Percentiles rank a stretch among this genome's conserved stretches.
phyloP scores from a whole-genome alignment of 2,888 invertebrate species.

The Celastrina argiolus region DNA sequence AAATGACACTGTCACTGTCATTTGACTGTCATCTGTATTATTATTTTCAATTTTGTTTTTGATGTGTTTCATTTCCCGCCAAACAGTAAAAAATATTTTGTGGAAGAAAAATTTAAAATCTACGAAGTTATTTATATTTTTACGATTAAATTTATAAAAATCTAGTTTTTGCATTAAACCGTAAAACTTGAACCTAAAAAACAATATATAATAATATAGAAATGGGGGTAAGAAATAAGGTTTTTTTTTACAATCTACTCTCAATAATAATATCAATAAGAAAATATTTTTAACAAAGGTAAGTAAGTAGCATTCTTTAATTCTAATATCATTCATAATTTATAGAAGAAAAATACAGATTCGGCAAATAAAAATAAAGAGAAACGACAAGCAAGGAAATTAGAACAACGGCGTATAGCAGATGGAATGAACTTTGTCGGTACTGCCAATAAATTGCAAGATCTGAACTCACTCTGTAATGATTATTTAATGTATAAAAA shows the following conservation, averaged over 20 bases:
- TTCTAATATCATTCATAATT: slow-evolving; percentile 28
- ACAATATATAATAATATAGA: too few relatives aligned
- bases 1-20: too few relatives aligned
- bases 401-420: slow-evolving; percentile 78
- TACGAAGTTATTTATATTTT: too few relatives aligned
- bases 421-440: slow-evolving; percentile 79
- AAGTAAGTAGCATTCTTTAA: background rate
- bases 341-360: slow-evolving; percentile 69
- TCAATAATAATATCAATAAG: background rate
- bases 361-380: slow-evolving; percentile 77
- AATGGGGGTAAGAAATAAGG: background rate
- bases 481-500: slow-evolving; percentile 80
- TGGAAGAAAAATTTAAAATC: too few relatives aligned
- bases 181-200: background rate
- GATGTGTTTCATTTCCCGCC: too few relatives aligned
- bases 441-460: slow-evolving; percentile 77
- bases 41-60: too few relatives aligned
- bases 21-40: too few relatives aligned
- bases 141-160: background rate
- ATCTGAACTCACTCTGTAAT: slow-evolving; percentile 79
- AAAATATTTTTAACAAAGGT: background rate
- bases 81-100: too few relatives aligned
- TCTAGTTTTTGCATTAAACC: background rate
- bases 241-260: background rate
- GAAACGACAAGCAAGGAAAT: slow-evolving; percentile 78